A percentile compares a stretch with the other conserved stretches of the same genome.
phyloP scores from a whole-genome alignment of 2,113 vertebrate genomes.

The Triplophysa dalaica region DNA sequence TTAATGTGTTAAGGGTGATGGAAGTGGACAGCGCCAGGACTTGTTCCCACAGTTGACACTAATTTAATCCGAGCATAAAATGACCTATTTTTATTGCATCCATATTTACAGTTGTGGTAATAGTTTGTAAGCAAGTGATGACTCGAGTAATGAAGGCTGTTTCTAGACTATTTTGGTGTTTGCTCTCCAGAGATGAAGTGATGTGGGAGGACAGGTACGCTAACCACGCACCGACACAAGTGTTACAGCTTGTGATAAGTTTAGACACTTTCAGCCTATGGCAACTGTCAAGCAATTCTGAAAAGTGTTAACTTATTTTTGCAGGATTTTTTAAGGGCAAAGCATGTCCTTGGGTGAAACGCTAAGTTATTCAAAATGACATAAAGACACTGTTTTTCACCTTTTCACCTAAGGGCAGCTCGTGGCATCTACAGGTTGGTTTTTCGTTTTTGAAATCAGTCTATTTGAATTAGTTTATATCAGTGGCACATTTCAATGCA shows the following conservation, averaged over 20 bases:
- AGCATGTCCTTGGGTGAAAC: conserved; percentile 22
- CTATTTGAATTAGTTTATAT: no score
- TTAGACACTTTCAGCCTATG: background rate
- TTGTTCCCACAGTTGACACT: conserved; percentile 9
- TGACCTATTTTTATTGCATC: conserved; percentile 29
- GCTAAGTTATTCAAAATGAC: conserved; percentile 31
- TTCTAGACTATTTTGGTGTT: conserved; percentile 8
- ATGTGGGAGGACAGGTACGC: conserved; percentile 5
- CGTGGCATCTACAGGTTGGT: background rate
- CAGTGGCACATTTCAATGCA: no score
- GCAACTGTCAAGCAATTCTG: conserved; percentile 28
- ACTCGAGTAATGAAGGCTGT: conserved; percentile 14
- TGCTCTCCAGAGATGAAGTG: conserved; percentile 11
- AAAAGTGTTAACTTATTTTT: conserved; percentile 39
- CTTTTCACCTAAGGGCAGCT: conserved; percentile 39
- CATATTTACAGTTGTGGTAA: background rate
- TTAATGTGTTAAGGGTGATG: no score
- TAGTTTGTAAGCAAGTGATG: background rate
- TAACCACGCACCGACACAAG: background rate
- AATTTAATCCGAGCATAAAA: background rate
- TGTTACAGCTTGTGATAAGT: background rate
- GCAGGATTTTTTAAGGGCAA: conserved; percentile 3
- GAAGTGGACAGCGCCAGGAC: background rate
- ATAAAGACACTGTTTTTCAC: conserved; percentile 46
- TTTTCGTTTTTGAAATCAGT: no score